phyloP scores from a whole-genome alignment of 2,797 vertebrate genomes.

The Fundulus diaphanus region DNA sequence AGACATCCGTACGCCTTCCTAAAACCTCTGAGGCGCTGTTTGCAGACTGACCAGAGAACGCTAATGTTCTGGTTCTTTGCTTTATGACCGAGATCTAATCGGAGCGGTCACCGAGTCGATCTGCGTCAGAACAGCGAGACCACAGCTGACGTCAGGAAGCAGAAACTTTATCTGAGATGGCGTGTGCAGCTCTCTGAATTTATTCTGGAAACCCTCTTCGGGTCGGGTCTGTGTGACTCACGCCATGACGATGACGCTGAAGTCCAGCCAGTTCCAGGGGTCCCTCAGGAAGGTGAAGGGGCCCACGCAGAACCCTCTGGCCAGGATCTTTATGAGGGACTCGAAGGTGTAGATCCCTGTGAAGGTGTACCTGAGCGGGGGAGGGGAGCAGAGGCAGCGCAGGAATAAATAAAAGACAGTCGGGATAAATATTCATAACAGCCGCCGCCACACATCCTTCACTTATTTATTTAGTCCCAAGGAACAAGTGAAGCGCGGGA shows the following conservation, averaged over 20 bases:
- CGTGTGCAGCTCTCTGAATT: too few relatives aligned
- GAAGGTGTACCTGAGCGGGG: slow-evolving; percentile 80
- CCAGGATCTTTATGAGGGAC: slow-evolving; percentile 96
- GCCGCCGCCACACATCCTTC: slow-evolving; percentile 20
- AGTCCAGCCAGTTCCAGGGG: slow-evolving; percentile 99
- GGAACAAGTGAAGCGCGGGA: slow-evolving; percentile 30
- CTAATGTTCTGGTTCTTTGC: neutral
- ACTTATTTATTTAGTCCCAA: slow-evolving; percentile 48
- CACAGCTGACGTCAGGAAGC: too few relatives aligned
- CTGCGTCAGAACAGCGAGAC: too few relatives aligned
- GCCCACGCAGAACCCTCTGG: slow-evolving; percentile 94
- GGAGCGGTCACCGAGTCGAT: neutral
- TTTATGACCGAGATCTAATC: too few relatives aligned
- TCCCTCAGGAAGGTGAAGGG: slow-evolving; percentile 97
- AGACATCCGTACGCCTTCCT: too few relatives aligned
- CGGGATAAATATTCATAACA: slow-evolving; percentile 28
- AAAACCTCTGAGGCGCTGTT: too few relatives aligned
- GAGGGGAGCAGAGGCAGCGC: neutral
- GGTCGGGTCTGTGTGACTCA: slow-evolving; percentile 80
- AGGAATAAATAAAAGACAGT: neutral
- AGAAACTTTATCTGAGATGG: neutral
- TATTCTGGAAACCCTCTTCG: too few relatives aligned
- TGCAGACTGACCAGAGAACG: too few relatives aligned
- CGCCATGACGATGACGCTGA: slow-evolving; percentile 98
- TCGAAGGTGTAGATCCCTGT: slow-evolving; percentile 98